Evolutionary conservation across 2,113 vertebrate genomes (phyloP).

Genomic region (Cavia aperea): DNA sequence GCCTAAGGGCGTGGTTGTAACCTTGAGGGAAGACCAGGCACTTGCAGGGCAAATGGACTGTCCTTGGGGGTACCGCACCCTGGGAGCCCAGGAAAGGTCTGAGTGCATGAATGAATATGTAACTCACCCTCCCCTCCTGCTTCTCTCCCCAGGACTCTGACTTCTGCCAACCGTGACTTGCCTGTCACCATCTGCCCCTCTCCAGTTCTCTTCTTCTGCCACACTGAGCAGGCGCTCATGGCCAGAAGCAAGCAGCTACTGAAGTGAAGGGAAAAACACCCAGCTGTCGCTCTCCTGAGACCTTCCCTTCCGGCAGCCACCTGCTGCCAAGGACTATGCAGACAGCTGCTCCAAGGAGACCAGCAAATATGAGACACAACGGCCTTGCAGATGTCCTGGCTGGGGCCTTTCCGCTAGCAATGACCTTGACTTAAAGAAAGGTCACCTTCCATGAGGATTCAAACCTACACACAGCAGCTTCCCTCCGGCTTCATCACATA

Average conservation of each 20-base stretch:
- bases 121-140: neutral
- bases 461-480: neutral
- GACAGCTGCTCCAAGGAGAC: neutral
- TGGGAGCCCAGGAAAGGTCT: neutral
- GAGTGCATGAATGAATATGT: neutral
- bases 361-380: neutral
- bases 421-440: slow-evolving; percentile 26
- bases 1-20: neutral
- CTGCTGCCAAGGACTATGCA: neutral
- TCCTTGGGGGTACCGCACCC: neutral
- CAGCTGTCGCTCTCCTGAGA: neutral
- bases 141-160: slow-evolving; percentile 14
- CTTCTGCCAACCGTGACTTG: neutral
- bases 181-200: neutral
- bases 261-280: neutral
- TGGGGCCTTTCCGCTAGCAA: neutral
- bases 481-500: neutral
- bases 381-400: neutral
- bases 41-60: neutral
- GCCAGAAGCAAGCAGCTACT: neutral
- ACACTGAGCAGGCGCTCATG: neutral
- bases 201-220: neutral
- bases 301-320: neutral
- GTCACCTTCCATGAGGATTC: neutral
- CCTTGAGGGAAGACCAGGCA: neutral